A percentile compares a stretch with the other conserved stretches of the same genome.
These are phyloP conservation scores for Crypturellus tataupa DNA, from an alignment of 2,797 vertebrate species.

Conservation along the genomic window DNA sequence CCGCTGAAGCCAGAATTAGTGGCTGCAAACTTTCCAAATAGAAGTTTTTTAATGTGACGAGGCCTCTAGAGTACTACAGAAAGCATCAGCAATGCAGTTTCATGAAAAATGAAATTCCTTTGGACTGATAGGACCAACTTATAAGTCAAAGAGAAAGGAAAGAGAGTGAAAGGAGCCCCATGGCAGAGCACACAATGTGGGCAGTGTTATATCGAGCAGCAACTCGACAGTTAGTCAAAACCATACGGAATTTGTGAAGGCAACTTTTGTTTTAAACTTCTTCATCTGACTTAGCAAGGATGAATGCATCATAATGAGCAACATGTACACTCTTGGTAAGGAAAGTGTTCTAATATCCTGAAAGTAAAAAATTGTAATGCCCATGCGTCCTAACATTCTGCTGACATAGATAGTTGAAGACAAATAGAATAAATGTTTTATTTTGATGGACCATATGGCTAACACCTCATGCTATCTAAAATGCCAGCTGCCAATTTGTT, in stretches of 20 bases:
- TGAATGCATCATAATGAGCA: neutral
- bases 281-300: conserved; percentile 22
- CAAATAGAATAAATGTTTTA: conserved; percentile 71
- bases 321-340: neutral
- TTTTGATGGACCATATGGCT: conserved; percentile 54
- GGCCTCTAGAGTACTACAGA: neutral
- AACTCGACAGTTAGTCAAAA: conserved; percentile 47
- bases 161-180: neutral
- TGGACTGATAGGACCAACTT: neutral
- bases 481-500: conserved; percentile 66
- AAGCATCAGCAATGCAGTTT: neutral
- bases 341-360: neutral
- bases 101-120: conserved; percentile 3
- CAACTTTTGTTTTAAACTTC: conserved; percentile 19
- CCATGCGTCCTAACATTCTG: neutral
- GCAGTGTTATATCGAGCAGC: conserved; percentile 6
- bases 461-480: conserved; percentile 39
- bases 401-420: neutral
- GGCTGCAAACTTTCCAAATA: neutral
- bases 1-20: neutral
- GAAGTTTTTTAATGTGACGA: neutral
- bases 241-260: conserved; percentile 39
- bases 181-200: neutral
- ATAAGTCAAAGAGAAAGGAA: neutral
- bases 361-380: conserved; percentile 17